Evolutionary conservation across 2,113 vertebrate species (phyloP), one percentile per base, ranked within the genome.

Genomic region (Acanthochromis polyacanthus): DNA sequence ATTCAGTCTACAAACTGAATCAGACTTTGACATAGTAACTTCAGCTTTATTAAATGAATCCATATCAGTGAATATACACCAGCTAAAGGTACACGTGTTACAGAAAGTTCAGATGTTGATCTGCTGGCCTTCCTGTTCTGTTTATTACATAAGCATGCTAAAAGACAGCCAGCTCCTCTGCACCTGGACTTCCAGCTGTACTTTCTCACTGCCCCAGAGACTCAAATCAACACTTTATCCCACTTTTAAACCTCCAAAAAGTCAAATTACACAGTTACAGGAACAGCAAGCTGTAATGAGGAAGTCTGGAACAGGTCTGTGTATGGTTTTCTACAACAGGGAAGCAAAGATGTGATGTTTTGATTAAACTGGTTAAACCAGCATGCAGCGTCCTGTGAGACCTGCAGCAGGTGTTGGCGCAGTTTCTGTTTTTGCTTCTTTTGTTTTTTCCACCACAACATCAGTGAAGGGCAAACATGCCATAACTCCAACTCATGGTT

Each of bases 131-230:
- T 38, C 4, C n/a, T 46, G 25, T 32, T 10, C 3, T 17, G 2
- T 19, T 3, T 2, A 2, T 81, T 87, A 61, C 64, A 67, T 80
- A 85, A 85, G 50, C 56, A 72, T 50, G 30, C 48, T 23, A 57
- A 19, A 23, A 22, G 56, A 15, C 28, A 40, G 25, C 38, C 15
- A 43, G 40, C 62, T 65, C 46, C 58, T 61, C 46, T 15, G 67
- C 67, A 74, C 70, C 82, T 83, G 73, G 15, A 46, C 14, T 40
- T 22, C 8, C 48, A 56, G 17, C 32, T 66, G 25, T 59, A 40
- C 50, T 56, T 82, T 84, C 76, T 72, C 76, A 57, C 56, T 14
- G 40, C 28, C 22, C 30, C 32, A 51, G 51, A 72, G 17, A 48
- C 45, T 36, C 22, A 17, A 14, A 40, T 69, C 38, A 23, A 10